Conservation (phyloP, 2,113 vertebrate genomes). For the Meles meles region DNA sequence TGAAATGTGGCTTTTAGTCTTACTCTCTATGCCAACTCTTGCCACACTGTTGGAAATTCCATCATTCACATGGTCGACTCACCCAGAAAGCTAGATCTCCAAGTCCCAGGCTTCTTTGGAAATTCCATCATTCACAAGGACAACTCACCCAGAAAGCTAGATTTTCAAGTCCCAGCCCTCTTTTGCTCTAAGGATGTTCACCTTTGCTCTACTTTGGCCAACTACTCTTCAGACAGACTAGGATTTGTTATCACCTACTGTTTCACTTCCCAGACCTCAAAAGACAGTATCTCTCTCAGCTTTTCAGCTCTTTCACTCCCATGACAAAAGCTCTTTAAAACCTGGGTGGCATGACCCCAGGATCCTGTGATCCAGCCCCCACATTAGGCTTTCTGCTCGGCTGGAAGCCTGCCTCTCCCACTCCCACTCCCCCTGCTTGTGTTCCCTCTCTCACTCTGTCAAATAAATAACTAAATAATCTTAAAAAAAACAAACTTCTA, state of each 20-base stretch:
- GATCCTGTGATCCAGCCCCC: no score
- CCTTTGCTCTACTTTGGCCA: not conserved
- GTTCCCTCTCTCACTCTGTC: no score
- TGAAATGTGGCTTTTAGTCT: constrained; percentile 19
- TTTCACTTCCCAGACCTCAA: not conserved
- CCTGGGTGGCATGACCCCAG: no score
- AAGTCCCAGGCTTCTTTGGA: not conserved
- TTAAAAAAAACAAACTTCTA: not conserved
- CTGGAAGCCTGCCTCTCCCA: no score
- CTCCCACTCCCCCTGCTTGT: no score
- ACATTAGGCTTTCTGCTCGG: no score
- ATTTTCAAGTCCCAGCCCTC: not conserved
- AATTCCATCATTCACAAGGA: not conserved
- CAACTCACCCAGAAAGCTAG: constrained; percentile 6
- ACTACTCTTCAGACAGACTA: no score
- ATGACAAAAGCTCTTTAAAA: not conserved
- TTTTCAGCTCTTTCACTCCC: not conserved
- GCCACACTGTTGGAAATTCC: constrained; percentile 16
- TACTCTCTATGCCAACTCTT: not conserved
- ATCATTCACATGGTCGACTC: not conserved
- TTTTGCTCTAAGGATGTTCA: not conserved
- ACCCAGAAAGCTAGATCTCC: constrained; percentile 8
- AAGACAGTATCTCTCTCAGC: not conserved
- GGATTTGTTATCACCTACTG: not conserved
- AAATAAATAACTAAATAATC: no score